Evolutionary conservation across 2,797 vertebrate genomes (phyloP).

Genomic region (Mus minutoides): DNA sequence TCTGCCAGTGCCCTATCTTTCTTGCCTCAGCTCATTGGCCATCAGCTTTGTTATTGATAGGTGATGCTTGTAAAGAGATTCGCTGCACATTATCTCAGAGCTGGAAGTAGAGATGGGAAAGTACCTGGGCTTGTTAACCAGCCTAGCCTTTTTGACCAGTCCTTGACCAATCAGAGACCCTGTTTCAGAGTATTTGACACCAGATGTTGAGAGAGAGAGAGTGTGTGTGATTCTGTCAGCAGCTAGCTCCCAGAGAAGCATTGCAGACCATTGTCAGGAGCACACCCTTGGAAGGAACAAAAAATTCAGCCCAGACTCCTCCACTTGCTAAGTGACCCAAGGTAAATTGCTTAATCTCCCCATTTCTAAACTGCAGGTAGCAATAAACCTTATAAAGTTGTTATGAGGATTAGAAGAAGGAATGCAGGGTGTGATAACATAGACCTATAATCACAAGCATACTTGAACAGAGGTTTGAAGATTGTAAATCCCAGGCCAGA

Average conservation of each 20-base stretch:
- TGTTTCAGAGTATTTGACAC: neutral
- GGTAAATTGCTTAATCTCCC: neutral
- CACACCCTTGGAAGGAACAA: neutral
- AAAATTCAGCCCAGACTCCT: neutral
- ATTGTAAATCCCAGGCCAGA: neutral
- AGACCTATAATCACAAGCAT: neutral
- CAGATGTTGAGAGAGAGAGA: neutral
- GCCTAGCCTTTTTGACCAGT: neutral
- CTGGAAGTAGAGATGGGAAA: neutral
- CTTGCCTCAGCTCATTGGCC: neutral
- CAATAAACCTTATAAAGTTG: neutral
- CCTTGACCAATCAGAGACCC: neutral
- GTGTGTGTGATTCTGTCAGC: neutral
- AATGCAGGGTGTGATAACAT: neutral
- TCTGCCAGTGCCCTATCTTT: neutral
- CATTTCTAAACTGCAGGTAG: neutral
- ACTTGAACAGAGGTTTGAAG: neutral
- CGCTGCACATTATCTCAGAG: neutral
- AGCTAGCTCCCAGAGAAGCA: neutral
- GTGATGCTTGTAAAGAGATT: neutral
- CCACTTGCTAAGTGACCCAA: neutral
- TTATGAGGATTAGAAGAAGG: neutral
- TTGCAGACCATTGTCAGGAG: neutral
- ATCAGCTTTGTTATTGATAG: neutral
- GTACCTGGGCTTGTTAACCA: neutral